These are phyloP conservation scores for Ectropis crepuscularia DNA, from an alignment of 2,888 invertebrate species.

Conservation along the genomic window DNA sequence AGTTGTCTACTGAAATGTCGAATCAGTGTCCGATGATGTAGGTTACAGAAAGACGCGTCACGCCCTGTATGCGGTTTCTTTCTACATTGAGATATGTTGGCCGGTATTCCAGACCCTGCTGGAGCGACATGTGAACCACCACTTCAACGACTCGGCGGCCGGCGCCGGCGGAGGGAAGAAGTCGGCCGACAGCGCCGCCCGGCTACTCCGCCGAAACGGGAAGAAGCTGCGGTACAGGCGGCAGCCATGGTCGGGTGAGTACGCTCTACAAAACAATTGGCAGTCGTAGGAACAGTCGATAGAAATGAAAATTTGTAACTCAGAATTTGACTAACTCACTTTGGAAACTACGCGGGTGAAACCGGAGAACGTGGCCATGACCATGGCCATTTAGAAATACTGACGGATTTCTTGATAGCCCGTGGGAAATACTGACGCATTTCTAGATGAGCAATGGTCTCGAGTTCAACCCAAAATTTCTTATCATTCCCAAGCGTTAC, in stretches of 20 bases:
- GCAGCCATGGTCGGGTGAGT: slow-evolving; percentile 95
- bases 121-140: slow-evolving; percentile 96
- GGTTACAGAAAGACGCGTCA: slow-evolving; percentile 12
- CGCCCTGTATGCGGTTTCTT: slow-evolving; percentile 20
- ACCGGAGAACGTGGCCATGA: no score
- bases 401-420: no score
- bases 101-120: slow-evolving; percentile 87
- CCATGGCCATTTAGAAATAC: no score
- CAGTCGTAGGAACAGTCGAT: no score
- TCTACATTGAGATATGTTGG: slow-evolving; percentile 12
- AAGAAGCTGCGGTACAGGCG: slow-evolving; percentile 94
- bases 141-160: slow-evolving; percentile 89
- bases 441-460: no score
- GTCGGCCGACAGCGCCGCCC: slow-evolving; percentile 89
- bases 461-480: no score
- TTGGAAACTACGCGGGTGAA: no score
- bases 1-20: not conserved
- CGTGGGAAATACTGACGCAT: no score
- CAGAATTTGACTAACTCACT: no score
- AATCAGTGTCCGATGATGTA: not conserved
- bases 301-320: no score
- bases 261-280: no score
- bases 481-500: no score
- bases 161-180: slow-evolving; percentile 87
- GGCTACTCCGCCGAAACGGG: slow-evolving; percentile 93